phyloP scores from a whole-genome alignment of 1,140 invertebrate genomes.

The Camponotus floridanus region DNA sequence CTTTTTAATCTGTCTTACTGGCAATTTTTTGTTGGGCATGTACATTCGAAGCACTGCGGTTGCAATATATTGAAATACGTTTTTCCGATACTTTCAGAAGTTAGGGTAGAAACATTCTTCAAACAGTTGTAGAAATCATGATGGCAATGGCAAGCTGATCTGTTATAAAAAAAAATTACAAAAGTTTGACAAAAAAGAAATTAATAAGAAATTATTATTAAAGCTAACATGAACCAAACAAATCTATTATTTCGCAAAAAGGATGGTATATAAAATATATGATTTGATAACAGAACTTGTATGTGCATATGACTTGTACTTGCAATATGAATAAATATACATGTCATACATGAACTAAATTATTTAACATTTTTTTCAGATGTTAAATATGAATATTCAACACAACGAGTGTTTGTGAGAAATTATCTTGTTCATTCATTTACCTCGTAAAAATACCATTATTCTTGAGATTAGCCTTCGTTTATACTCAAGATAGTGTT shows the following conservation, averaged over 20 bases:
- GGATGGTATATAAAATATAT: not conserved
- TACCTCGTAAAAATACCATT: conserved; percentile 84
- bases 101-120: conserved; percentile 82
- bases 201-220: not conserved
- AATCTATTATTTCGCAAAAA: not conserved
- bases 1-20: conserved; percentile 48
- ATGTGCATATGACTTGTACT: too few species aligned
- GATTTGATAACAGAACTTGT: not conserved
- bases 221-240: not conserved
- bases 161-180: conserved; percentile 74
- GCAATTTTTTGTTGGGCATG: conserved; percentile 86
- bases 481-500: conserved; percentile 68
- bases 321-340: not conserved
- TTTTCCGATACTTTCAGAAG: conserved; percentile 86
- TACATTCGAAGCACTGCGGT: conserved; percentile 86
- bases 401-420: too few species aligned
- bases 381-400: conserved; percentile 2
- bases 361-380: not conserved
- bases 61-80: conserved; percentile 87
- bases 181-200: not conserved
- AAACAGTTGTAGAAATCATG: conserved; percentile 87
- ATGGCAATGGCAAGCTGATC: conserved; percentile 88
- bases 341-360: too few species aligned
- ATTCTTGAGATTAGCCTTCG: conserved; percentile 71
- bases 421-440: not conserved